These are phyloP conservation scores for Thryonomys swinderianus DNA, from an alignment of 2,113 vertebrate species.

Conservation along the genomic window DNA sequence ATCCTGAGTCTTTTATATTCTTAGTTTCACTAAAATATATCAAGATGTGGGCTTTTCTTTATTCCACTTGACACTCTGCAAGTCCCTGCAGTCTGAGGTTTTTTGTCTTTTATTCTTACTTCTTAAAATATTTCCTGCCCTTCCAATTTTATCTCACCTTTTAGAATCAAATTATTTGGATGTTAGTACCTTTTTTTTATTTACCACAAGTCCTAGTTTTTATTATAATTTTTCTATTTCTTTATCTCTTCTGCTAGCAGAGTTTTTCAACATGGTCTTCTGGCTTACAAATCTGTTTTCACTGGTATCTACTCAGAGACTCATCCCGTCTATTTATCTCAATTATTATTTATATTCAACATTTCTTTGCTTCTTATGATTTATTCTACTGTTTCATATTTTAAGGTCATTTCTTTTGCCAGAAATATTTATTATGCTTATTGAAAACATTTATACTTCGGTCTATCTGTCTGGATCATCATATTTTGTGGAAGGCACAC, in stretches of 20 bases:
- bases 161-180: slow-evolving; percentile 4
- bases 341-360: background rate
- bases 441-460: background rate
- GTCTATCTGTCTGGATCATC: background rate
- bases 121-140: background rate
- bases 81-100: background rate
- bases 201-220: background rate
- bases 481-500: background rate
- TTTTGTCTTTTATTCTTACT: slow-evolving; percentile 9
- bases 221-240: background rate
- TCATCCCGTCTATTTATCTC: background rate
- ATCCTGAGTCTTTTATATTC: background rate
- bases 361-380: background rate
- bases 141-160: background rate
- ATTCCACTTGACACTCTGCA: background rate
- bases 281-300: background rate
- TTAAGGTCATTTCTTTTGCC: background rate
- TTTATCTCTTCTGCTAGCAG: background rate
- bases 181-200: background rate
- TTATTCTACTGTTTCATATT: background rate
- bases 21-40: background rate
- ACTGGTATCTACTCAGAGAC: background rate
- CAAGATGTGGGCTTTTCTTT: background rate
- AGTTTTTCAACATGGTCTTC: background rate
- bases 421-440: background rate